Evolutionary conservation across 2,113 vertebrate species (phyloP), one percentile per base, ranked within the genome.

Genomic region (Anarhynchus alexandrinus): DNA sequence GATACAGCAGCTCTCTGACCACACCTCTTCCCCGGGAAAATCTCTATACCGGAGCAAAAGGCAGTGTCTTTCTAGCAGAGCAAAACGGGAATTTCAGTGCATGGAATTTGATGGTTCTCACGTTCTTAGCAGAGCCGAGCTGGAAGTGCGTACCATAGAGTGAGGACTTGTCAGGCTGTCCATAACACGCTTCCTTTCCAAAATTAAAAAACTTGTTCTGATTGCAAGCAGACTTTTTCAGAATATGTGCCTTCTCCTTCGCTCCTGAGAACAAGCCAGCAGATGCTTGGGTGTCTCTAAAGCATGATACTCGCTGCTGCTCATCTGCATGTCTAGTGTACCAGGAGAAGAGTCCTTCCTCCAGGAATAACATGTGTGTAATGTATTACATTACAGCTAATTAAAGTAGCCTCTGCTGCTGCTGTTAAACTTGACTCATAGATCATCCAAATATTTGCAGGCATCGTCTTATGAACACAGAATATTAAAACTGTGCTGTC

Each of bases 391-490:
- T 94, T 89, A 82, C 81, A 51, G 69, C 52, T 86, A 61, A 83
- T 94, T 89, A 82, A 93, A 95, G 89, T 71, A 88, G 86, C 73
- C 93, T 88, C 73, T 84, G 86, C 83, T 79, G 80, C 88, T 82
- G 47, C 76, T 70, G 69, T 84, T 90, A 81, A 64, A 65, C 77
- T 91, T 78, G 77, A 69, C 81, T 76, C 65, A 66, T 93, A 52
- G 86, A 86, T 89, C 65, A 69, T 82, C 78, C 77, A 92, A 84
- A 89, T 87, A 91, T 49, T 93, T 88, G 66, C 66, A 94, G 82
- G 45, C 49, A 15, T 82, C 10, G 1, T 76, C 52, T 71, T 72
- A 86, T 11, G 69, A 90, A 84, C 34, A 36, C 27, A 23, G 72
- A 84, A 32, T 93, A 72, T 79, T 81, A 76, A 90, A 94, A 78